phyloP scores from a whole-genome alignment of 2,113 vertebrate species.

The Brevimyrus niger region DNA sequence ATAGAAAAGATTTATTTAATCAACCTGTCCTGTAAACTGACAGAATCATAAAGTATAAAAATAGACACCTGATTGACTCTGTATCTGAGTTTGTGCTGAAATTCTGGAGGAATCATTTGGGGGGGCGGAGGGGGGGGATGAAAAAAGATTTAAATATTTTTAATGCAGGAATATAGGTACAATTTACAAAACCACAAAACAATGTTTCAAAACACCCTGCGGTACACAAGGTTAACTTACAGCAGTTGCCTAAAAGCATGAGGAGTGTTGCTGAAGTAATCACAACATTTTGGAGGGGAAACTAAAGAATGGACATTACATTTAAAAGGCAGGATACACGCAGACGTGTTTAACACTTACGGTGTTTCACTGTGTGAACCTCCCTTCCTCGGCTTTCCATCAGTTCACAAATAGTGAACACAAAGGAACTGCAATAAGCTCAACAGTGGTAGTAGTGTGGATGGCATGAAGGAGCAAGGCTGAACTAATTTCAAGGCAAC shows the following conservation, averaged over 20 bases:
- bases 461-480: neutral
- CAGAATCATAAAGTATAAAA: neutral
- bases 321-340: neutral
- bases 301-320: neutral
- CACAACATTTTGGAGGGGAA: neutral
- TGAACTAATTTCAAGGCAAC: neutral
- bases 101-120: neutral
- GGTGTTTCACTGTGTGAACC: neutral
- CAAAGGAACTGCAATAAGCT: neutral
- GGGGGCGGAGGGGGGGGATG: neutral
- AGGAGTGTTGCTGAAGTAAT: neutral
- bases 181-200: neutral
- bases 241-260: neutral
- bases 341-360: neutral
- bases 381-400: neutral
- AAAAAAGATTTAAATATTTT: neutral
- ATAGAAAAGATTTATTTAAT: neutral
- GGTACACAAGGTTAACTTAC: neutral
- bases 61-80: neutral
- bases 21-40: neutral
- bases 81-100: neutral
- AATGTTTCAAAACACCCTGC: neutral
- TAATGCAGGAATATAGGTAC: neutral
- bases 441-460: neutral
- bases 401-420: neutral